Base-by-base conservation (phyloP, 2,888 invertebrate species). In the Pseudoips prasinana region DNA sequence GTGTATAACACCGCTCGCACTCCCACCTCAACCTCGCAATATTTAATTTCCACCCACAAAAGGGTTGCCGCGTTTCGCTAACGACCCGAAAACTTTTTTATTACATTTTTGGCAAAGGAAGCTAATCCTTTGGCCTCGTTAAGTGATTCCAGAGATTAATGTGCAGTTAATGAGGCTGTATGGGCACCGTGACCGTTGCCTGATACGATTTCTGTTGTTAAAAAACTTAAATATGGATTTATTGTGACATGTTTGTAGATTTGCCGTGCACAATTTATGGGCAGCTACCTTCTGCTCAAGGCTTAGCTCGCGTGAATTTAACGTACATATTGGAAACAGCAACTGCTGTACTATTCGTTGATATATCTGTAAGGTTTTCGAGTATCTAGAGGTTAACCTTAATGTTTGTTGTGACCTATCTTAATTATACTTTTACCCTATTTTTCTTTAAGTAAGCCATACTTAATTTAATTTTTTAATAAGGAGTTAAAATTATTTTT, bases 71-170 rank as follows among this genome's bases (percentile, higher is more conserved):
- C 73, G 60, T 60, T 64, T 56, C 56, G 68, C 74, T 78, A 77
- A 77, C 77, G 76, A 77, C 54, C 59, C 59, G 41, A 52, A 58
- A 57, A 52, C 48, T 63, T 65, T 65, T 71, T 72, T 70, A 61
- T 59, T 53, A 47, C 47, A 51, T 66, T 71, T 71, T 69, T 58
- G 57, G 51, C 58, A 39, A 46, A 53, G 57, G 49, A 62, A 61
- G 61, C 64, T 75, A 75, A 76, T 71, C 73, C 57, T 41, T 41
- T 45, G 43, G 62, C 59, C 64, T 74, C 71, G 78, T 77, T 80
- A 76, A 78, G 74, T 81, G 76, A 80, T 80, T 77, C 57, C 39
- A 37, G 52, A 71, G 73, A 78, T 78, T 77, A 77, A 80, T 79
- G 77, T 60, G 25, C 39, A 39, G 59, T 65, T 75, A 74, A 79